Evolutionary conservation across 2,113 vertebrate genomes (phyloP).

Genomic region (Sylvietta virens): DNA sequence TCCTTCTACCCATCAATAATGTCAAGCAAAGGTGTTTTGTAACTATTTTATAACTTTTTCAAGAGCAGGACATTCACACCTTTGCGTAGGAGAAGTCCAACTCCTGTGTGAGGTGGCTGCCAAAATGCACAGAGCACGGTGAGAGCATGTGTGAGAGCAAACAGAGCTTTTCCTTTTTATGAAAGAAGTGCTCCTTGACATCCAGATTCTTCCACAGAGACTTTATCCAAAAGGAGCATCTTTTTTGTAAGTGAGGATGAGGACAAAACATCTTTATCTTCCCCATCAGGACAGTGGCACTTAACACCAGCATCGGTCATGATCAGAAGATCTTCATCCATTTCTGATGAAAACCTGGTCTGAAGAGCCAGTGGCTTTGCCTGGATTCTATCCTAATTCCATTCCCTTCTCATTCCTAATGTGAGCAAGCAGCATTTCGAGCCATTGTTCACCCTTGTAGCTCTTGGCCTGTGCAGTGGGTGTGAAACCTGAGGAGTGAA

Average conservation of each 20-base stretch:
- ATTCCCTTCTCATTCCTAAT: not conserved
- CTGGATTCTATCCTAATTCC: not conserved
- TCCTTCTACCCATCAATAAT: conserved; percentile 58
- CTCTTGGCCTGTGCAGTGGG: not conserved
- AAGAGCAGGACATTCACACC: not conserved
- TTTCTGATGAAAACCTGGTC: not conserved
- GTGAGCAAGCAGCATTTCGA: not conserved
- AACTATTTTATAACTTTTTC: conserved; percentile 9
- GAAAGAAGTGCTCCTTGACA: not conserved
- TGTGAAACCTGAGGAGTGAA: not conserved
- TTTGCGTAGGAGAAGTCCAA: not conserved
- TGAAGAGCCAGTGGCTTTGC: not conserved
- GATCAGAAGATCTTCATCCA: not conserved
- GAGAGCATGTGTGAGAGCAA: not conserved
- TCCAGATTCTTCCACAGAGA: not conserved
- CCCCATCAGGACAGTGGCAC: not conserved
- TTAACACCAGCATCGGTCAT: accelerated
- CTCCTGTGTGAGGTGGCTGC: not conserved
- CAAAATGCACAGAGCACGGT: accelerated
- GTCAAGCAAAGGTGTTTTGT: conserved; percentile 39
- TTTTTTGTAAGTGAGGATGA: not conserved
- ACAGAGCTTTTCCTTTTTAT: not conserved
- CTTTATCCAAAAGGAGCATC: not conserved
- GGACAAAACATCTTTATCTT: not conserved
- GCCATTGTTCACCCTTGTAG: conserved; percentile 29